A percentile compares a stretch with the other conserved stretches of the same genome.
These are phyloP conservation scores for Malurus melanocephalus DNA, from an alignment of 2,113 vertebrate species.

Conservation along the genomic window DNA sequence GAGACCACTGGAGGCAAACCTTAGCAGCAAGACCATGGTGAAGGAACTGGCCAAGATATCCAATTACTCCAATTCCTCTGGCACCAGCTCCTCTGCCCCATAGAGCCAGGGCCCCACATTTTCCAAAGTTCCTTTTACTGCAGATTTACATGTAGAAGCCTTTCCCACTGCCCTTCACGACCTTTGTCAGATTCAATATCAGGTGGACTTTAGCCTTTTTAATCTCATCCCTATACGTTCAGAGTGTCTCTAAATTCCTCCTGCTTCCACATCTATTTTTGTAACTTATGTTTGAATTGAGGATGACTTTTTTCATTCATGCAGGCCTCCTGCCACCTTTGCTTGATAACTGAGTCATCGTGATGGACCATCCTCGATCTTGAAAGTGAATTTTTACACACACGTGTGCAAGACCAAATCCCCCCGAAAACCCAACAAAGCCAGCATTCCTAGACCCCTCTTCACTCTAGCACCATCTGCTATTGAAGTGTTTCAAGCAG, in stretches of 20 bases:
- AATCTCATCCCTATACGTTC: not conserved
- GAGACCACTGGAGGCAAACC: not conserved
- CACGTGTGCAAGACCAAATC: accelerated
- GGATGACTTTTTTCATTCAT: not conserved
- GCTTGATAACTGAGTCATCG: not conserved
- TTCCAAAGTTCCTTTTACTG: not conserved
- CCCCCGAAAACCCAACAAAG: not conserved
- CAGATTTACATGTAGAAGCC: not conserved
- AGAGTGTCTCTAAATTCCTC: not conserved
- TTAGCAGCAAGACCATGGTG: not conserved
- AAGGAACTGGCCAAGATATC: not conserved
- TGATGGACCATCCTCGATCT: not conserved
- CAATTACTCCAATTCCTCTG: not conserved
- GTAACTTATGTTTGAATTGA: not conserved
- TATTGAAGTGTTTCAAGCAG: not conserved
- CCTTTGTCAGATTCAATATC: not conserved
- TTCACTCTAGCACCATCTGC: not conserved
- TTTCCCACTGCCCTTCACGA: not conserved
- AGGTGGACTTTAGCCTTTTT: not conserved
- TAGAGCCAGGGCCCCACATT: accelerated
- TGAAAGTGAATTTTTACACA: not conserved
- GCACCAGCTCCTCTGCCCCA: not conserved
- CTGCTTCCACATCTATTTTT: not conserved
- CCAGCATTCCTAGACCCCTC: not conserved
- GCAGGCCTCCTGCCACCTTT: not conserved